Percentiles rank a stretch among this genome's conserved stretches.
phyloP scores from a whole-genome alignment of 2,888 invertebrate species.

The Blera fallax region DNA sequence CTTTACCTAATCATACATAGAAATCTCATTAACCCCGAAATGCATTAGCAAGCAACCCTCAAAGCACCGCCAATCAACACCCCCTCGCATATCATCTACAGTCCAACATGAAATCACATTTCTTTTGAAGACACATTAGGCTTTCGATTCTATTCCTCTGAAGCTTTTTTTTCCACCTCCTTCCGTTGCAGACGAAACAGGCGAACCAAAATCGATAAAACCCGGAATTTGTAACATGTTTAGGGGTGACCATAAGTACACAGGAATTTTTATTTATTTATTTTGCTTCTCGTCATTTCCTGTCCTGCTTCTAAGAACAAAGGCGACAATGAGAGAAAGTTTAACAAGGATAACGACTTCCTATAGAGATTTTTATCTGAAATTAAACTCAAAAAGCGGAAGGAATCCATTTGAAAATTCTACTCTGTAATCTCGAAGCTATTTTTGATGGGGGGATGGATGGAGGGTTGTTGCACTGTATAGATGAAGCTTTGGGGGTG shows the following conservation, averaged over 20 bases:
- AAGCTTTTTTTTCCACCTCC: constrained; percentile 37
- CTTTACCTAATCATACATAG: constrained; percentile 62
- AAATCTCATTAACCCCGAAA: constrained; percentile 68
- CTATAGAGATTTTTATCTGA: constrained; percentile 65
- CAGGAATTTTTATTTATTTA: constrained; percentile 34
- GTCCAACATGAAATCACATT: neutral
- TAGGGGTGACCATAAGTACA: constrained; percentile 50
- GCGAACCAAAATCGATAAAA: constrained; percentile 45
- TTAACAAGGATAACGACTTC: constrained; percentile 66
- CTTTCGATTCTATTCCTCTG: constrained; percentile 9
- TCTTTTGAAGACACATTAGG: constrained; percentile 34
- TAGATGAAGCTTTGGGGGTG: neutral
- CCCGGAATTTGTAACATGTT: constrained; percentile 3
- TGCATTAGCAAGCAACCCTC: constrained; percentile 40
- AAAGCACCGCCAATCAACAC: constrained; percentile 18
- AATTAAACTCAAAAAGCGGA: constrained; percentile 71
- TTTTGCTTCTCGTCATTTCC: neutral
- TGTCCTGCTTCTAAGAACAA: constrained; percentile 51
- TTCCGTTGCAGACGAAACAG: constrained; percentile 40
- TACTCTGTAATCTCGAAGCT: constrained; percentile 32
- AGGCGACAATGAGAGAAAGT: constrained; percentile 60
- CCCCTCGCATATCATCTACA: neutral
- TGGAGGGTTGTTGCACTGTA: neutral
- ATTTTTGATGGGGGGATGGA: neutral
- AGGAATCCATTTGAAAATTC: constrained; percentile 59